Percentiles rank a stretch among this genome's conserved stretches.
These are phyloP conservation scores for Halcyon chelicuti DNA, from an alignment of 2,797 vertebrate genomes.

Conservation along the genomic window DNA sequence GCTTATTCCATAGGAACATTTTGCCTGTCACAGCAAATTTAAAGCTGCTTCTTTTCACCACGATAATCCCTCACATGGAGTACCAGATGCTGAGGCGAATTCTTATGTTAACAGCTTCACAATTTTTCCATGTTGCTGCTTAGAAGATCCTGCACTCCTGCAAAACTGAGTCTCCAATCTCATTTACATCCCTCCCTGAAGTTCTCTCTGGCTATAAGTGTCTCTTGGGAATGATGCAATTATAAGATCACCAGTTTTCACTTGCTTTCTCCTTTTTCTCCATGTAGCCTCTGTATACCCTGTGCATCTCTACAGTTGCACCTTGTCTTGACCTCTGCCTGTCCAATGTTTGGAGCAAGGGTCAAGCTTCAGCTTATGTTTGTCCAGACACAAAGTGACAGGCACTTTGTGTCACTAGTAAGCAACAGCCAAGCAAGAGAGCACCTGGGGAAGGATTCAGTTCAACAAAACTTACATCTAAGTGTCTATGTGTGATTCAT, in stretches of 20 bases:
- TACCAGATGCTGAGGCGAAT: neutral
- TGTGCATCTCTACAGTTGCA: accelerated
- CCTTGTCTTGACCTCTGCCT: neutral
- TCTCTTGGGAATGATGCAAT: neutral
- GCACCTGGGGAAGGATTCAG: neutral
- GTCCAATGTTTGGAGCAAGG: neutral
- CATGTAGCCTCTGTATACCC: accelerated
- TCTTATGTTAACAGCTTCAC: neutral
- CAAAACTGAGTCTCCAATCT: neutral
- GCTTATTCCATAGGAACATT: neutral
- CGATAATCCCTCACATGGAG: neutral
- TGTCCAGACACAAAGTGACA: accelerated
- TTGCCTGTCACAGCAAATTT: neutral
- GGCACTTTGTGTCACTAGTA: neutral
- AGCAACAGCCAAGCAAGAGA: neutral
- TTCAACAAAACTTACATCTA: neutral
- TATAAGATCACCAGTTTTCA: neutral
- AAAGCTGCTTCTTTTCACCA: neutral
- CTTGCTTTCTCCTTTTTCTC: neutral
- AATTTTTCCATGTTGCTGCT: neutral
- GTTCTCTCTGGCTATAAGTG: neutral
- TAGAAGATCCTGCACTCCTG: neutral
- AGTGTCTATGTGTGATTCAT: neutral
- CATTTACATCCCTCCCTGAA: neutral
- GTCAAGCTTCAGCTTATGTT: neutral